Evolutionary conservation across 1,140 invertebrate species (phyloP), one percentile per base, ranked within the genome.

Genomic region (Lordiphosa collinella): DNA sequence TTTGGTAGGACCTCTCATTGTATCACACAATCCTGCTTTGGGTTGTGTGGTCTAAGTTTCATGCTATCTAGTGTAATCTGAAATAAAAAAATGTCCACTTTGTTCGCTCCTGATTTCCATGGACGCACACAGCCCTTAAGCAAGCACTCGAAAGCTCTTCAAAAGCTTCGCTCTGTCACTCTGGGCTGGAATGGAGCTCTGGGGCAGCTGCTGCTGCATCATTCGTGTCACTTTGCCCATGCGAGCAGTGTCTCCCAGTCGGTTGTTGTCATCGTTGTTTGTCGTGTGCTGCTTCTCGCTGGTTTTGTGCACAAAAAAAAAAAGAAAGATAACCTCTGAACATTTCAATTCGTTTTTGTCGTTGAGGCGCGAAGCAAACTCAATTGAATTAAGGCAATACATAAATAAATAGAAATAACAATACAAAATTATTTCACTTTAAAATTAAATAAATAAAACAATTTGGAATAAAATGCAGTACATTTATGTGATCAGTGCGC

Each of bases 401-500:
- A 46, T 9, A 16, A 25, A 36, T 34, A 31, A 18, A 44, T 12
- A 12, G 11, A 29, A 13, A 49, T 16, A 18, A 49, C 7, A 25
- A 37, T 22, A 25, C 25, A 46, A 43, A 31, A 25, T 29, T 12
- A 22, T 3, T 10, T 10, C n/a, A 44, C 29, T 29, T 29, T 29
- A 55, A 31, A 22, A 41, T 14, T 37, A 31, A 66, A 48, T 43
- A 43, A 31, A 58, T 43, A 29, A 51, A 34, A 50, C 37, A 31
- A 62, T 60, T 16, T 53, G 35, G 31, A 57, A 5, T 7, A 65
- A 76, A 69, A 84, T 84, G 78, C 78, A 84, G 79, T 73, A 84
- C 56, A 73, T 84, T 69, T 84, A 84, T 73, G 60, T 84, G 73
- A 84, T 84, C 66, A 85, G 78, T 60, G 78, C 79, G 63, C 60